Base-by-base conservation (phyloP, 2,113 vertebrate genomes). In the Ammospiza caudacuta region DNA sequence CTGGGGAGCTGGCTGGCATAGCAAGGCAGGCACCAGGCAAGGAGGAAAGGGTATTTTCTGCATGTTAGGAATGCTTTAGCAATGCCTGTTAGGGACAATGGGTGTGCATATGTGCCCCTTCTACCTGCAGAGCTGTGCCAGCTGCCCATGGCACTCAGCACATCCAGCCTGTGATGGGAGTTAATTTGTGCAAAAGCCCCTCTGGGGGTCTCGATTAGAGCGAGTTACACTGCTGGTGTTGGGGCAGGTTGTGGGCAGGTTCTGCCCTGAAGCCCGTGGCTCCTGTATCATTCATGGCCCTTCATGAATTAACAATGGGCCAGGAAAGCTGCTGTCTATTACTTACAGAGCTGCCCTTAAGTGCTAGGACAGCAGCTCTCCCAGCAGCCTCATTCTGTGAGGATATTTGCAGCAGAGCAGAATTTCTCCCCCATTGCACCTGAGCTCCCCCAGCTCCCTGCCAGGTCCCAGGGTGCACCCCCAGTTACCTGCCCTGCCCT, bases 251-350 rank as follows among this genome's bases (percentile, higher is more conserved):
- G 19, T 87, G 93, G 95, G 91, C 75, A 89, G 87, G 93, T 92
- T 96, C 86, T 85, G 82, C 90, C 74, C 90, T 76, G 68, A 57
- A 95, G 88, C 92, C 18, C 6, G 16, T 57, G 83, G 94, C 91
- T 96, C 41, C 92, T 97, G 46, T 85, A 84, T 97, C 97, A 96
- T 98, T 98, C 89, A 98, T 89, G 70, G n/a, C 4, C 49, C 68
- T 19, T 80, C 80, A 91, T 97, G 89, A 95, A 97, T 98, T 97
- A 97, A 76, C 95, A 84, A 97, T 95, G 82, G 93, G 15, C 63
- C 0, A 1, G 92, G 80, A 94, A 89, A 76, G 89, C 92, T 87
- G 70, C 61, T 11, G 74, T 90, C 95, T 94, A 2, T 97, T 95
- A 69, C 96, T 90, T 81, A 64, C 23, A 72, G 54, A 64, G 68